Evolutionary conservation across 2,888 invertebrate genomes (phyloP).

Genomic region (Alloplasta piceator): DNA sequence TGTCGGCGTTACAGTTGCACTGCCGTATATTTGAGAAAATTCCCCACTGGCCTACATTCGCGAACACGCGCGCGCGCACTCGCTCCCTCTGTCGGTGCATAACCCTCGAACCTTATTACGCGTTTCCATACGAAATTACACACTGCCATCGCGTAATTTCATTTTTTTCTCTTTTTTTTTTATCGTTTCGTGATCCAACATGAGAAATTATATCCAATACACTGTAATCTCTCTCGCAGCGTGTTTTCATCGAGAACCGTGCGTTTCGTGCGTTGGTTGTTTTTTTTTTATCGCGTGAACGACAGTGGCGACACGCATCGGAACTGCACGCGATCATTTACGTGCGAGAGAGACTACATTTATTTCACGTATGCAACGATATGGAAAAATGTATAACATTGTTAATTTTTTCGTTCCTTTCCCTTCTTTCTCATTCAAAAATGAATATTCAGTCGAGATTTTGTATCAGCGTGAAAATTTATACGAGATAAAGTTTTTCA

Average conservation of each 20-base stretch:
- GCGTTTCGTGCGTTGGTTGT: not conserved
- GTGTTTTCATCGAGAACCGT: too few species aligned
- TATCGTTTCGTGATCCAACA: not conserved
- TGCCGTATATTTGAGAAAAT: constrained; percentile 42
- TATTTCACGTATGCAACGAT: not conserved
- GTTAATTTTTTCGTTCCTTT: not conserved
- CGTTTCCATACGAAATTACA: not conserved
- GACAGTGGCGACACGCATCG: too few species aligned
- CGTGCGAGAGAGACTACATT: too few species aligned
- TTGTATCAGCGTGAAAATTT: not conserved
- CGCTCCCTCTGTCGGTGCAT: constrained; percentile 22
- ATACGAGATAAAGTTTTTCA: not conserved
- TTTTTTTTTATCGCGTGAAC: constrained; percentile 27
- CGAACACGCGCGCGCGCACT: not conserved
- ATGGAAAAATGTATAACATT: not conserved
- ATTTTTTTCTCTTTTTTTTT: not conserved
- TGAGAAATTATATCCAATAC: not conserved
- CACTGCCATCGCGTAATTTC: not conserved
- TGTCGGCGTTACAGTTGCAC: constrained; percentile 12
- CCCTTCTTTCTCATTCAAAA: not conserved
- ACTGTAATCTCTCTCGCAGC: too few species aligned
- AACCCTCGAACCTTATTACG: not conserved
- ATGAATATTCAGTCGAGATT: not conserved
- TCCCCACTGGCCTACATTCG: constrained; percentile 64
- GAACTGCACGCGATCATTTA: too few species aligned